These are phyloP conservation scores for Halocynthia roretzi DNA, from an alignment of 23 tunicate genomes.

Conservation along the genomic window DNA sequence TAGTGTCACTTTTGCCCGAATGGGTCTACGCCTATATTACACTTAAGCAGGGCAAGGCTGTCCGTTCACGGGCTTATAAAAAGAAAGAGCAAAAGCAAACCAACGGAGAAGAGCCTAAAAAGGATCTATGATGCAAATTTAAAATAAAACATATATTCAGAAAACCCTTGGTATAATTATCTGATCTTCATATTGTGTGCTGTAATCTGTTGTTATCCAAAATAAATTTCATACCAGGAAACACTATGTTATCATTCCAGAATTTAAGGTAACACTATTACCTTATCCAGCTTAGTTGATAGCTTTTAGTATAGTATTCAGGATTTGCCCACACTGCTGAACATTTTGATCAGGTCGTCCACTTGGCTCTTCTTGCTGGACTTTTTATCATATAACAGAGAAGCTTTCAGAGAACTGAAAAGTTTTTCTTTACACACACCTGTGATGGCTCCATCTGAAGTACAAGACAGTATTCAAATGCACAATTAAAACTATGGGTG, in stretches of 20 bases:
- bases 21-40: conserved; percentile 27
- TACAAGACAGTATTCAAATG: too few relatives aligned
- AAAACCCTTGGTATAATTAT: too few relatives aligned
- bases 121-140: not conserved
- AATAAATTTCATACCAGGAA: too few relatives aligned
- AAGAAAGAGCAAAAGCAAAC: conserved; percentile 21
- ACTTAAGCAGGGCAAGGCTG: conserved; percentile 13
- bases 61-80: conserved; percentile 14
- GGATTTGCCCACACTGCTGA: not conserved
- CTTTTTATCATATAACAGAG: conserved; percentile 4
- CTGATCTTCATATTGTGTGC: too few relatives aligned
- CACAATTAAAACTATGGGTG: too few relatives aligned
- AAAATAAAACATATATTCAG: too few relatives aligned
- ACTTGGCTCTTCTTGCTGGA: conserved; percentile 9
- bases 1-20: conserved; percentile 2
- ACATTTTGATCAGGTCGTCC: conserved; percentile 14
- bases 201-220: too few relatives aligned
- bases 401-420: conserved; percentile 3
- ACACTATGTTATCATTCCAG: too few relatives aligned
- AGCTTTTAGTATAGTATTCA: too few relatives aligned
- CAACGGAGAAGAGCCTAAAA: conserved; percentile 9
- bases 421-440: not conserved
- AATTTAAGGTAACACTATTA: too few relatives aligned
- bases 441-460: not conserved
- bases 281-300: too few relatives aligned